phyloP scores from a whole-genome alignment of 2,113 vertebrate genomes.

The Grammomys surdaster region DNA sequence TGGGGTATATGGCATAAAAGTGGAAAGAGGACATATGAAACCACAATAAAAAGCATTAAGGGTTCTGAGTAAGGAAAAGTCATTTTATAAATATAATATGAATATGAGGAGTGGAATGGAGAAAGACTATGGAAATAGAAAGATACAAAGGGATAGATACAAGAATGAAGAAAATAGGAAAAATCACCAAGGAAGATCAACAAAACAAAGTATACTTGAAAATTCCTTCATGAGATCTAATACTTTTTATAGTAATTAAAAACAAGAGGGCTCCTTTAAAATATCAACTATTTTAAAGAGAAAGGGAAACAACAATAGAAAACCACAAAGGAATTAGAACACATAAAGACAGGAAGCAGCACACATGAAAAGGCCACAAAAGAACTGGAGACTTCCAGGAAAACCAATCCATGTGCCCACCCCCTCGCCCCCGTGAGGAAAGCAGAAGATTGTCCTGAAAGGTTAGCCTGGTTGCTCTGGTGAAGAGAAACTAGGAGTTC shows the following conservation, averaged over 20 bases:
- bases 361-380: not conserved
- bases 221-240: not conserved
- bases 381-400: too few relatives aligned
- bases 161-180: not conserved
- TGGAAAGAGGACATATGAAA: not conserved
- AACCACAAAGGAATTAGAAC: not conserved
- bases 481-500: not conserved
- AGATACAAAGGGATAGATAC: not conserved
- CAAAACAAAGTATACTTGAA: not conserved
- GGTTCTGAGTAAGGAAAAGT: not conserved
- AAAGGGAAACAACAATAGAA: not conserved
- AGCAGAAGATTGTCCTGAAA: not conserved
- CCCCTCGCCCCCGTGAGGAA: fast-evolving
- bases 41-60: not conserved
- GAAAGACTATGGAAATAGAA: not conserved
- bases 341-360: not conserved
- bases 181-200: not conserved
- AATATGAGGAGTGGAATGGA: not conserved
- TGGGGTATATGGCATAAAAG: not conserved
- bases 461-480: too few relatives aligned
- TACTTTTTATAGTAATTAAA: not conserved
- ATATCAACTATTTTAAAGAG: not conserved
- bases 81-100: not conserved
- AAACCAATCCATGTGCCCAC: not conserved
- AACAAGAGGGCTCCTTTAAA: not conserved